These are phyloP conservation scores for Rotaria macrura DNA, from an alignment of 2,888 invertebrate species.

Conservation along the genomic window DNA sequence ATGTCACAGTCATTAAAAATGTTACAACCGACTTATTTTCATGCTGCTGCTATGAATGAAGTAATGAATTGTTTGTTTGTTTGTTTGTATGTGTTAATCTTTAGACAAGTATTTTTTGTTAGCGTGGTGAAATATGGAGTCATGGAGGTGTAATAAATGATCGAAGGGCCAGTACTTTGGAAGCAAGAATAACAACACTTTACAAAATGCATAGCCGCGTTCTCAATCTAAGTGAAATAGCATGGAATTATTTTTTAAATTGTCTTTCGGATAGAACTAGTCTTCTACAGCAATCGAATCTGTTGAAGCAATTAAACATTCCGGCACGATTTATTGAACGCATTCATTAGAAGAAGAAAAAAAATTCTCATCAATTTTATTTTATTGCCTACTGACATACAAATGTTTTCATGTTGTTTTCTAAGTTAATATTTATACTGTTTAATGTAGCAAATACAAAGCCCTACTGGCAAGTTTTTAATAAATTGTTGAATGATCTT, in stretches of 20 bases:
- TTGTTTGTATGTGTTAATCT: background rate
- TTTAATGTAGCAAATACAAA: too few relatives aligned
- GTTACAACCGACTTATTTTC: background rate
- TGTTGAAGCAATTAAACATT: background rate
- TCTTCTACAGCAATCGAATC: background rate
- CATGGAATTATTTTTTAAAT: conserved; percentile 9
- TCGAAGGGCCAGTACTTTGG: background rate
- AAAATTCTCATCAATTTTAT: too few relatives aligned
- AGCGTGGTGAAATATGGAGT: conserved; percentile 2
- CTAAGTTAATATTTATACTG: background rate
- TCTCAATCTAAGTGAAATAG: background rate
- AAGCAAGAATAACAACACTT: background rate
- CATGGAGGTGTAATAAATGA: background rate
- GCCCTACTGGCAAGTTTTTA: too few relatives aligned
- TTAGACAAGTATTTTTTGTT: too few relatives aligned
- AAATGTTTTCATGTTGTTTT: background rate
- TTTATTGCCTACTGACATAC: background rate
- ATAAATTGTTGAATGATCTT: too few relatives aligned
- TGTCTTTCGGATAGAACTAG: background rate
- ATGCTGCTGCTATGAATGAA: conserved; percentile 2
- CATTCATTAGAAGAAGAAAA: background rate
- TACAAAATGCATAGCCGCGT: background rate
- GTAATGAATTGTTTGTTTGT: background rate
- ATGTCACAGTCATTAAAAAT: background rate
- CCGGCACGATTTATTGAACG: background rate